Conservation (phyloP, 2,888 invertebrate genomes). For the Seira ritae region DNA sequence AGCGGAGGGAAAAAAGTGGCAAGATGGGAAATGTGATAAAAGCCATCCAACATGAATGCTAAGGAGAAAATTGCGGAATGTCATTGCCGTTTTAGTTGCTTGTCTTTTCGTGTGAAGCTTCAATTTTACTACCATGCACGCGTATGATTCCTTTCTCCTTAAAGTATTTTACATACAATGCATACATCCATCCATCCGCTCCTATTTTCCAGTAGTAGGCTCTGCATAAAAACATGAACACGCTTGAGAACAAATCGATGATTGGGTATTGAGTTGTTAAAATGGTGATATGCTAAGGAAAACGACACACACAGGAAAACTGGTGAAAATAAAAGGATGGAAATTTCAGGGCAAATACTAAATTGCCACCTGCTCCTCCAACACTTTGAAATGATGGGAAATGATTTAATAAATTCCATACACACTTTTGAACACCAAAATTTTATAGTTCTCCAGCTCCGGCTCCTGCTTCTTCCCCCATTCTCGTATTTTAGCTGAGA, state of each 20-base stretch:
- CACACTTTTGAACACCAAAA: constrained; percentile 52
- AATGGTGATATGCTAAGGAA: constrained; percentile 15
- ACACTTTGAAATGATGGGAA: constrained; percentile 60
- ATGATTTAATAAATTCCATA: constrained; percentile 65
- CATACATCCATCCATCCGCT: neutral
- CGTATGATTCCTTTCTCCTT: neutral
- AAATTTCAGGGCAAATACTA: constrained; percentile 56
- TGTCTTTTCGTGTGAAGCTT: no score
- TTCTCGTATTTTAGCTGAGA: neutral
- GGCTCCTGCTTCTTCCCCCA: constrained; percentile 4
- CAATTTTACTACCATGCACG: no score
- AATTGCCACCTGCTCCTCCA: constrained; percentile 59
- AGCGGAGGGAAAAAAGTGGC: constrained; percentile 1
- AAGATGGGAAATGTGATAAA: constrained; percentile 50
- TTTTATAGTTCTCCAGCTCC: constrained; percentile 57
- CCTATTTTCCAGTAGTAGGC: neutral
- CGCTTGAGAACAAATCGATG: constrained; percentile 19
- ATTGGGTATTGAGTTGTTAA: constrained; percentile 52
- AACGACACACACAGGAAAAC: constrained; percentile 16
- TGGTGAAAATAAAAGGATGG: constrained; percentile 28
- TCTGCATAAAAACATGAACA: constrained; percentile 20
- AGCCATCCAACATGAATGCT: constrained; percentile 29
- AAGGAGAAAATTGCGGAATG: constrained; percentile 12
- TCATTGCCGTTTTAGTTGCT: no score
- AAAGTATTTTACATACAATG: constrained; percentile 12